Evolutionary conservation across 2,797 vertebrate genomes (phyloP).

Genomic region (Sciurus vulgaris): DNA sequence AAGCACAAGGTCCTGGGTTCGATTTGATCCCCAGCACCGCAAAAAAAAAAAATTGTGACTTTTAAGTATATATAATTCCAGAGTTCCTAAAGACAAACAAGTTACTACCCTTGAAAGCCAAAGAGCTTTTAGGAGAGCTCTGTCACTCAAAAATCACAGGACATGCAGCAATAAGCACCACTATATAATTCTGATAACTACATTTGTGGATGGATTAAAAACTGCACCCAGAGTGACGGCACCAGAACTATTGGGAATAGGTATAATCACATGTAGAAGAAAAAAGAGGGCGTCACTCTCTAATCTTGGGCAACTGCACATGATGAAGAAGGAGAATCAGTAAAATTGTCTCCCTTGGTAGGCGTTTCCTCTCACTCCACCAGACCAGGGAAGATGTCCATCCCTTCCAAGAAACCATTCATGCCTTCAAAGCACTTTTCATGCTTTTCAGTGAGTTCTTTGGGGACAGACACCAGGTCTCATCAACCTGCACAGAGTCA

Average conservation of each 20-base stretch:
- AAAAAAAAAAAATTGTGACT: not conserved
- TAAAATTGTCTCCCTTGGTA: fast-evolving
- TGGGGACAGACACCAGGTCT: not conserved
- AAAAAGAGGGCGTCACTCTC: not conserved
- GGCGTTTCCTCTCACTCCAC: not conserved
- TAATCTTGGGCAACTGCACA: not conserved
- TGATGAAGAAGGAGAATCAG: not conserved
- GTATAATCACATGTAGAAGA: too few relatives aligned
- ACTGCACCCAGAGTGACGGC: not conserved
- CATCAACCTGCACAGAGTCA: not conserved
- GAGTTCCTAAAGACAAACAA: not conserved
- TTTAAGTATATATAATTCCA: not conserved
- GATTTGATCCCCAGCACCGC: too few relatives aligned
- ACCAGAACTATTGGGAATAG: not conserved
- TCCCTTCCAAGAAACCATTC: not conserved
- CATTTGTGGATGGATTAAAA: not conserved
- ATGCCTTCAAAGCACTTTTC: not conserved
- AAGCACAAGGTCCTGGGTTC: too few relatives aligned
- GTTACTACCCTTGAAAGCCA: not conserved
- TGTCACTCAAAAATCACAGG: not conserved
- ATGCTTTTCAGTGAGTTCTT: not conserved
- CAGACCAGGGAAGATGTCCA: not conserved
- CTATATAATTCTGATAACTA: not conserved
- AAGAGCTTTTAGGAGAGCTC: not conserved
- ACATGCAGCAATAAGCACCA: not conserved